phyloP scores from a whole-genome alignment of 1,140 invertebrate genomes.

The Antheraea mylitta region DNA sequence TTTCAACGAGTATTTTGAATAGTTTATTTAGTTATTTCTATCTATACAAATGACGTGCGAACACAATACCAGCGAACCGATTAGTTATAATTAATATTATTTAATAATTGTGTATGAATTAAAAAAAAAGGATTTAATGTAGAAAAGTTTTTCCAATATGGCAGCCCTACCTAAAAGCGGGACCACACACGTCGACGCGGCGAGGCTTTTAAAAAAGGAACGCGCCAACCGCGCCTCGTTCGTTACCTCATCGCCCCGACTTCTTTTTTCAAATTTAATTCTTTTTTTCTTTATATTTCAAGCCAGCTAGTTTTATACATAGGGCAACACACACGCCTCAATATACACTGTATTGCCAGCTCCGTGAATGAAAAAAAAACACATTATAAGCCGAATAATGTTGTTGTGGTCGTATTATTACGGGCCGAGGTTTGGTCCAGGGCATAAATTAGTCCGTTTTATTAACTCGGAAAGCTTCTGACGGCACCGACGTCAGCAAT shows the following conservation, averaged over 20 bases:
- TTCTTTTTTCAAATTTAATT: conserved; percentile 44
- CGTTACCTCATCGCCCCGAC: conserved; percentile 50
- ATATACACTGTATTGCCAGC: conserved; percentile 25
- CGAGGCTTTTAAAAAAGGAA: conserved; percentile 50
- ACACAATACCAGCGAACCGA: too few relatives aligned
- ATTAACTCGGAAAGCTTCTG: conserved; percentile 29
- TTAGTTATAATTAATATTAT: too few relatives aligned
- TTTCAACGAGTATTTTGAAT: too few relatives aligned
- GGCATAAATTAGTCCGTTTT: conserved; percentile 17
- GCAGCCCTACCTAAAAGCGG: conserved; percentile 6
- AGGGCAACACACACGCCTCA: conserved; percentile 23
- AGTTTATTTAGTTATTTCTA: too few relatives aligned
- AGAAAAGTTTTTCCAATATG: not conserved
- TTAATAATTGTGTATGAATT: too few relatives aligned
- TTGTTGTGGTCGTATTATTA: conserved; percentile 34
- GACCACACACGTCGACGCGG: conserved; percentile 52
- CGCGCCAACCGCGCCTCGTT: conserved; percentile 51
- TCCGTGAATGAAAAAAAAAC: not conserved
- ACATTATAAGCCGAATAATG: conserved; percentile 28
- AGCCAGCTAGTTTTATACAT: conserved; percentile 11
- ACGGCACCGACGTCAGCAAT: conserved; percentile 27
- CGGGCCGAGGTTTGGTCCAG: conserved; percentile 12
- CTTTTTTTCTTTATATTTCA: conserved; percentile 43
- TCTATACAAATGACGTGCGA: too few relatives aligned
- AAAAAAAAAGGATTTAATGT: too few relatives aligned